These are phyloP conservation scores for Hafferia zeledoni DNA, from an alignment of 2,797 vertebrate genomes.

Conservation along the genomic window DNA sequence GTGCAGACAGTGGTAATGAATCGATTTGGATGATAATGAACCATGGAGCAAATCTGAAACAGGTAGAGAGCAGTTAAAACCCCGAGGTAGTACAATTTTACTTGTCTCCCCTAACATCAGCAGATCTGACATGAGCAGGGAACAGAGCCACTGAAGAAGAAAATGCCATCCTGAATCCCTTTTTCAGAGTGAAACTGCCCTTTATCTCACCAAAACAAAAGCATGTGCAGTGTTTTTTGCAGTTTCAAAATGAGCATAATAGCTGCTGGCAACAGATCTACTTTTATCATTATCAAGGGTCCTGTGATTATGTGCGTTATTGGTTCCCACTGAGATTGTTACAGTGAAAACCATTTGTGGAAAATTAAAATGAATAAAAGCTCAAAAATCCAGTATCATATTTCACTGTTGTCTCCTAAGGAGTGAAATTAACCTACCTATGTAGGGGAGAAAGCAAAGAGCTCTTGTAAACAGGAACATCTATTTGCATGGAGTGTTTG, in stretches of 20 bases:
- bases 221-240: background rate
- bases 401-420: background rate
- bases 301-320: background rate
- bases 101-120: background rate
- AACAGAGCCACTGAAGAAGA: background rate
- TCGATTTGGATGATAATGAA: background rate
- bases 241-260: background rate
- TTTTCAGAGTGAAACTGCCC: background rate
- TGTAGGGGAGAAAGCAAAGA: background rate
- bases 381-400: background rate
- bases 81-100: background rate
- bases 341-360: slow-evolving; percentile 8
- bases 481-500: slow-evolving; percentile 7
- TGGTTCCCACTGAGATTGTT: slow-evolving; percentile 44
- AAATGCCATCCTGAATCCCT: background rate
- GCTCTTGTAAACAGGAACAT: slow-evolving; percentile 9
- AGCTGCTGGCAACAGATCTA: background rate
- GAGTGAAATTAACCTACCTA: background rate
- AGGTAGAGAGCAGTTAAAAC: background rate
- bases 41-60: background rate
- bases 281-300: slow-evolving; percentile 29
- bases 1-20: background rate
- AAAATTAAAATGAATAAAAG: slow-evolving; percentile 42
- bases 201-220: slow-evolving; percentile 10
- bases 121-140: background rate